Percentiles rank a stretch among this genome's conserved stretches.
Conservation (phyloP, 2,888 invertebrate genomes). For the Amiota minor region DNA sequence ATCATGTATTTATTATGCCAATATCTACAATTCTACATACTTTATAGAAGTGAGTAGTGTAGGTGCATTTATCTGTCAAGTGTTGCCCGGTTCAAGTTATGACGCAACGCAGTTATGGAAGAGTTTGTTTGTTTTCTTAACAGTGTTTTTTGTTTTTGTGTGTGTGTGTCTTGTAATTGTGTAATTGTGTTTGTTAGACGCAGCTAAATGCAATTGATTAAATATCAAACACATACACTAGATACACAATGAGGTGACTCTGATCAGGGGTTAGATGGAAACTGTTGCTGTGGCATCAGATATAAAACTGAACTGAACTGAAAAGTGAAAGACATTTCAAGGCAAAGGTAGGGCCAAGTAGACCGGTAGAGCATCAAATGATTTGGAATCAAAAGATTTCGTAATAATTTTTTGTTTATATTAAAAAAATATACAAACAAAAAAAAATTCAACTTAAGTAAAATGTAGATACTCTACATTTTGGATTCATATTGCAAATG, state of each 20-base stretch:
- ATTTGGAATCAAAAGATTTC: not conserved
- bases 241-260: not conserved
- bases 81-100: slow-evolving; percentile 15
- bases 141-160: not conserved
- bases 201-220: slow-evolving; percentile 13
- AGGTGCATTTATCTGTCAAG: slow-evolving; percentile 24
- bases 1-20: not conserved
- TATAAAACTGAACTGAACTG: too few species aligned
- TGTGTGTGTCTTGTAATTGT: not conserved
- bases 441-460: not conserved
- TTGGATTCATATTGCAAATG: too few species aligned
- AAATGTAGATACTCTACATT: too few species aligned
- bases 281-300: too few species aligned
- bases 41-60: not conserved
- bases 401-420: not conserved
- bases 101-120: slow-evolving; percentile 27
- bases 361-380: not conserved
- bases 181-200: slow-evolving; percentile 3
- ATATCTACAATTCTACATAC: not conserved
- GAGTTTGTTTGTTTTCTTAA: slow-evolving; percentile 15
- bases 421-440: not conserved
- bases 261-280: too few species aligned
- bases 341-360: too few species aligned
- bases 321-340: too few species aligned
- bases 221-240: not conserved